These are phyloP conservation scores for Oncopeltus fasciatus DNA, from an alignment of 1,140 invertebrate species.

Conservation along the genomic window DNA sequence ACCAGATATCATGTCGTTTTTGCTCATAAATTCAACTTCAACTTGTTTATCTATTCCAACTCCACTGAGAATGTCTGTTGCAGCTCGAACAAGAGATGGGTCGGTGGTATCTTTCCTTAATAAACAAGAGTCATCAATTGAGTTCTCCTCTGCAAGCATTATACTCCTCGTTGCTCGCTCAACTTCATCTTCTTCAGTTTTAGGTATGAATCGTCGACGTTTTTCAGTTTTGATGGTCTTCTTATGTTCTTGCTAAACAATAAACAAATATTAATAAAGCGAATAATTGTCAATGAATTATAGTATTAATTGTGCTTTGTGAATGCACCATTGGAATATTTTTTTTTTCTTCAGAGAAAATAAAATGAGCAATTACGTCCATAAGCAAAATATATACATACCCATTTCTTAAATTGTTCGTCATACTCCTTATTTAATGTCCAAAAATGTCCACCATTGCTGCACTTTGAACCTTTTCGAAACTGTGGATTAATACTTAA, in stretches of 20 bases:
- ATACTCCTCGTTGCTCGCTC: conserved; percentile 14
- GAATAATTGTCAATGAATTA: too few species aligned
- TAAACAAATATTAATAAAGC: not conserved
- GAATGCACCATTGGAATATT: too few species aligned
- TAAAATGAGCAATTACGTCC: too few species aligned
- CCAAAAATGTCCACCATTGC: conserved; percentile 74
- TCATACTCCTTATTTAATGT: conserved; percentile 51
- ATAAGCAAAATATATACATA: too few species aligned
- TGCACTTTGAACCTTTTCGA: conserved; percentile 65
- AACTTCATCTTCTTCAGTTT: conserved; percentile 13
- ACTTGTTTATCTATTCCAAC: conserved; percentile 21
- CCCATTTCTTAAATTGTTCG: conserved; percentile 31
- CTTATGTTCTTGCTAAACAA: not conserved
- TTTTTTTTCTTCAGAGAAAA: too few species aligned
- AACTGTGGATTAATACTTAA: conserved; percentile 80
- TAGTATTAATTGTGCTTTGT: too few species aligned
- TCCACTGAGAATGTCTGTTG: conserved; percentile 23
- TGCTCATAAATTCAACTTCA: conserved; percentile 17
- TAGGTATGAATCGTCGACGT: not conserved
- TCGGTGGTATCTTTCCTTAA: not conserved
- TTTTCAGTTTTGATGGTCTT: conserved; percentile 5
- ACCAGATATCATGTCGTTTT: not conserved
- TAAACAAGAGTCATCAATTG: not conserved
- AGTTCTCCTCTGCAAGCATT: conserved; percentile 27
- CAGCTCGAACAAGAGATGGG: conserved; percentile 14